phyloP scores from a whole-genome alignment of 2,888 invertebrate genomes.

The Clanis bilineata region DNA sequence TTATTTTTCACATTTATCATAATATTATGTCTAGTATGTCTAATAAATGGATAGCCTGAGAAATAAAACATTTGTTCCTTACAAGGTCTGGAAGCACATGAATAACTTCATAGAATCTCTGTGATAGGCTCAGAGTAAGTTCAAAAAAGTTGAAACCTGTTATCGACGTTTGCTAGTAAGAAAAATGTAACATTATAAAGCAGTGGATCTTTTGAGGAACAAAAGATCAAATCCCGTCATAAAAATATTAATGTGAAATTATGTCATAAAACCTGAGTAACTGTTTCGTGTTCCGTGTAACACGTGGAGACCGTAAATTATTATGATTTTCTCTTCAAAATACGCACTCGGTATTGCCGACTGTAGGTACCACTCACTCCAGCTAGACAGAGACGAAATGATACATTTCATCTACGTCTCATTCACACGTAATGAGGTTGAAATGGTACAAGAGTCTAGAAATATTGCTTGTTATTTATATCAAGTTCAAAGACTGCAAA shows the following conservation, averaged over 20 bases:
- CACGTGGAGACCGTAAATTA: neutral
- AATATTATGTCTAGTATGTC: too few relatives aligned
- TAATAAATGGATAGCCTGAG: too few relatives aligned
- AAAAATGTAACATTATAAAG: too few relatives aligned
- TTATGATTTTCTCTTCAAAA: conserved; percentile 2
- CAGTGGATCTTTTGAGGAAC: too few relatives aligned
- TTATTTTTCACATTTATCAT: too few relatives aligned
- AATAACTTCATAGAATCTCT: too few relatives aligned
- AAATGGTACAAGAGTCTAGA: neutral
- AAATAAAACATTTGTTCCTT: too few relatives aligned
- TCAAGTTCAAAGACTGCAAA: neutral
- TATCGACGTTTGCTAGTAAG: too few relatives aligned
- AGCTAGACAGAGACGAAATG: neutral
- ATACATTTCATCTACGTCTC: neutral
- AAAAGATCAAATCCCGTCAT: neutral
- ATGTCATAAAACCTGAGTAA: neutral
- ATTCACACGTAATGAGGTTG: neutral
- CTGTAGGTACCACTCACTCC: neutral
- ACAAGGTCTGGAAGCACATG: too few relatives aligned
- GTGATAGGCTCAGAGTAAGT: too few relatives aligned
- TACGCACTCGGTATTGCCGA: neutral
- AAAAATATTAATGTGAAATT: neutral
- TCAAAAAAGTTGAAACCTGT: too few relatives aligned
- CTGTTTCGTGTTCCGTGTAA: neutral
- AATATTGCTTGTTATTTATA: neutral